phyloP scores from a whole-genome alignment of 2,797 vertebrate genomes.

The Myoxocephalus aenaeus region DNA sequence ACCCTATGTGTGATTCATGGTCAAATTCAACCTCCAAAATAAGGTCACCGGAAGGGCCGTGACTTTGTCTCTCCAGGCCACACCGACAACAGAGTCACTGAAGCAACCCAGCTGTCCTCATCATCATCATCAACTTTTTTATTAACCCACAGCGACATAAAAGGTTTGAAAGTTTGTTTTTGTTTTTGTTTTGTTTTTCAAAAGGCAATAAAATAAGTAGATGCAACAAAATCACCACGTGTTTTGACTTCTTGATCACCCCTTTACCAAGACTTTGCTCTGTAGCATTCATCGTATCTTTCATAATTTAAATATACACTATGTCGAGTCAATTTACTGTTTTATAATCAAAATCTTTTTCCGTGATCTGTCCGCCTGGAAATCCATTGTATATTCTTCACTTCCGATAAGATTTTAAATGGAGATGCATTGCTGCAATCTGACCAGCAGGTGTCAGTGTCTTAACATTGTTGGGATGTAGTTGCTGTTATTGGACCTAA shows the following conservation, averaged over 20 bases:
- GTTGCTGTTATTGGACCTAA: too few species aligned
- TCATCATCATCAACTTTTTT: not conserved
- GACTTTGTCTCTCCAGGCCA: too few species aligned
- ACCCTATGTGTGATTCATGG: too few species aligned
- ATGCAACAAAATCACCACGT: not conserved
- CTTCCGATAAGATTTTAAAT: not conserved
- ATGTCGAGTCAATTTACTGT: conserved; percentile 15
- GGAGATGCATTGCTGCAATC: rapidly evolving
- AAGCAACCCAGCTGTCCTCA: too few species aligned
- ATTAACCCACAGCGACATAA: not conserved
- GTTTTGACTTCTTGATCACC: not conserved
- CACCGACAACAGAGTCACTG: too few species aligned
- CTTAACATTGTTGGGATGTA: not conserved
- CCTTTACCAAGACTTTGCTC: not conserved
- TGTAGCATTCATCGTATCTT: not conserved
- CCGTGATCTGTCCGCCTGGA: rapidly evolving
- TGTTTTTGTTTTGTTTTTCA: not conserved
- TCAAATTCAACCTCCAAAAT: too few species aligned
- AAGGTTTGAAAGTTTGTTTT: not conserved
- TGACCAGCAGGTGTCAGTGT: conserved; percentile 56
- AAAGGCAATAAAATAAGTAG: not conserved
- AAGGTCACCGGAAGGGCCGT: too few species aligned
- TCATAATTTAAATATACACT: not conserved
- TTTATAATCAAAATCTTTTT: not conserved
- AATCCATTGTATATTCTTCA: not conserved